A percentile compares a stretch with the other conserved stretches of the same genome.
Conservation (phyloP, 2,797 vertebrate species). For the Chrysocyon brachyurus region DNA sequence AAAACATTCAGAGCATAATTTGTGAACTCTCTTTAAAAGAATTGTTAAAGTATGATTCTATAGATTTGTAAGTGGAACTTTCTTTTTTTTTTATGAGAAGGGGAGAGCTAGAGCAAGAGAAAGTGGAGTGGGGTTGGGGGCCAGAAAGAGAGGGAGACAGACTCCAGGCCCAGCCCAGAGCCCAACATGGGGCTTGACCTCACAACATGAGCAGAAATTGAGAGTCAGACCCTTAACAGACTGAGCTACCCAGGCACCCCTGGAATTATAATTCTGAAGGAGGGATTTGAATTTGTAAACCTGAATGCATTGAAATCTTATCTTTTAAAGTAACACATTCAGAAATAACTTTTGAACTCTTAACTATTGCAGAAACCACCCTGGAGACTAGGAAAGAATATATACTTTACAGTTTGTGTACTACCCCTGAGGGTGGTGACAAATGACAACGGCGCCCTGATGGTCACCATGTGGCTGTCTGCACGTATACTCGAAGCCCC, state of each 20-base stretch:
- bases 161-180: not conserved
- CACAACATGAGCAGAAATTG: not conserved
- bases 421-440: not conserved
- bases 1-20: not conserved
- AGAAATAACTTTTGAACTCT: not conserved
- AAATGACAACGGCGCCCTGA: not conserved
- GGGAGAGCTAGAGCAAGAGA: not conserved
- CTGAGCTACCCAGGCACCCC: not conserved
- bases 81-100: not conserved
- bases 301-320: not conserved
- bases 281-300: not conserved
- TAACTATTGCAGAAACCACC: not conserved
- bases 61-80: not conserved
- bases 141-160: not conserved
- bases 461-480: fast-evolving
- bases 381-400: not conserved
- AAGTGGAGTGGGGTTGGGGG: too few relatives aligned
- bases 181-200: not conserved
- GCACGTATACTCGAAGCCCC: fast-evolving
- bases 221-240: fast-evolving
- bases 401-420: not conserved
- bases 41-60: not conserved
- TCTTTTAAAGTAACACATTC: not conserved
- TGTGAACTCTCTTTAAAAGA: not conserved
- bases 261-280: not conserved